Conservation (phyloP, 1,140 invertebrate species). For the Tribolium castaneum region DNA sequence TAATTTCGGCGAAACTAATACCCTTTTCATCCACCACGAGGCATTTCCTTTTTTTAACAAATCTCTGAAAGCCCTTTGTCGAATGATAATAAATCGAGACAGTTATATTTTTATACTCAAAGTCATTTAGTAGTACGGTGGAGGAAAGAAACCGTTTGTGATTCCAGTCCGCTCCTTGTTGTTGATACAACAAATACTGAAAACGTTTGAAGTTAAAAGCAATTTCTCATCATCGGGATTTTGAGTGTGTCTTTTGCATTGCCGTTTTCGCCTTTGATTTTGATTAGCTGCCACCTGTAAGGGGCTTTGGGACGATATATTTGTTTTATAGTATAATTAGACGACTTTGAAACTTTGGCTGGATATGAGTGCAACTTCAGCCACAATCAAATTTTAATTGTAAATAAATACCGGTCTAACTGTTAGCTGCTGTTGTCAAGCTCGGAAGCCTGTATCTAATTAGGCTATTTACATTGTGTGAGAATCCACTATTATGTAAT, state of each 20-base stretch:
- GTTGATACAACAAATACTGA: slow-evolving; percentile 28
- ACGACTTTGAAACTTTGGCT: not conserved
- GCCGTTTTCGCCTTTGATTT: slow-evolving; percentile 10
- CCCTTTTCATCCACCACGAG: not conserved
- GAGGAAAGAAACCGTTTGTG: slow-evolving; percentile 30
- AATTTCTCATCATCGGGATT: slow-evolving; percentile 26
- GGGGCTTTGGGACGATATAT: slow-evolving; percentile 1
- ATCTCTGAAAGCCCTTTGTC: slow-evolving; percentile 16
- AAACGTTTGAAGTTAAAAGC: slow-evolving; percentile 32
- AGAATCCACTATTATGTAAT: not conserved
- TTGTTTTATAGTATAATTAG: slow-evolving; percentile 24
- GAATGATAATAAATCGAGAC: slow-evolving; percentile 21
- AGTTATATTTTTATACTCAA: slow-evolving; percentile 28
- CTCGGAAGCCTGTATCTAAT: slow-evolving; percentile 7
- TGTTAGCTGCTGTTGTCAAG: slow-evolving; percentile 1
- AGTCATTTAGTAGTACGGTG: slow-evolving; percentile 24
- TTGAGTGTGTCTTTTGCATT: slow-evolving; percentile 20
- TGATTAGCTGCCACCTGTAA: slow-evolving; percentile 23
- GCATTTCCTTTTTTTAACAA: slow-evolving; percentile 18
- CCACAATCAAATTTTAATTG: slow-evolving; percentile 20
- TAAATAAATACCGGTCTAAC: not conserved
- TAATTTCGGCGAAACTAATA: slow-evolving; percentile 16
- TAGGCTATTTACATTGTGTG: slow-evolving; percentile 25
- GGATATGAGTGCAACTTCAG: slow-evolving; percentile 18
- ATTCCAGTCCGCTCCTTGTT: slow-evolving; percentile 15